Evolutionary conservation across 2,888 invertebrate species (phyloP).

Genomic region (Aleiodes testaceus): DNA sequence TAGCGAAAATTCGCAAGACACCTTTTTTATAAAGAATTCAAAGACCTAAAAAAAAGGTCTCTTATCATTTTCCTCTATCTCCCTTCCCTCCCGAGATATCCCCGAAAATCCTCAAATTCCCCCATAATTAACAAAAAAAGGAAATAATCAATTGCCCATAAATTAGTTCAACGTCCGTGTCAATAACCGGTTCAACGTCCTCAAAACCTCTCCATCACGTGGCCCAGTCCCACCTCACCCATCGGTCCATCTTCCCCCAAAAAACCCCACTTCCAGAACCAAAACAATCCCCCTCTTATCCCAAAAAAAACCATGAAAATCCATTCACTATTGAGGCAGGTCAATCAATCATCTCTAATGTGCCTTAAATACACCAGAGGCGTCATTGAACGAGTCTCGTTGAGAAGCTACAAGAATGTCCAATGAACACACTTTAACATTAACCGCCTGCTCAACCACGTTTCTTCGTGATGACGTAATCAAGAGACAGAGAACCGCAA

Average conservation of each 20-base stretch:
- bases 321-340: slow-evolving; percentile 43
- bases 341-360: slow-evolving; percentile 38
- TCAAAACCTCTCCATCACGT: slow-evolving; percentile 31
- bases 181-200: slow-evolving; percentile 27
- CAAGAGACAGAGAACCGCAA: slow-evolving; percentile 45
- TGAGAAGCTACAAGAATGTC: background rate
- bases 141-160: slow-evolving; percentile 14
- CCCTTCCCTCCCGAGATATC: no score
- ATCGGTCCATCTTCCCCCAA: background rate
- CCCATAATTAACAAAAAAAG: background rate
- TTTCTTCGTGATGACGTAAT: slow-evolving; percentile 54
- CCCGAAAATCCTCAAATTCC: background rate
- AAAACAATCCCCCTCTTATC: background rate
- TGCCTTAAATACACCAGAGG: background rate
- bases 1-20: no score
- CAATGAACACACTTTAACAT: slow-evolving; percentile 31
- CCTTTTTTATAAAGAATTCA: no score
- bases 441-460: slow-evolving; percentile 47
- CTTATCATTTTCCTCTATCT: no score
- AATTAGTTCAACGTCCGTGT: slow-evolving; percentile 13
- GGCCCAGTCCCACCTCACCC: background rate
- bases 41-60: no score
- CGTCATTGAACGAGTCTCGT: background rate
- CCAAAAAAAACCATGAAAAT: background rate
- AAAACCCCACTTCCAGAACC: no score